Evolutionary conservation across 2,888 invertebrate species (phyloP).

Genomic region (Muschampia plurimacula): DNA sequence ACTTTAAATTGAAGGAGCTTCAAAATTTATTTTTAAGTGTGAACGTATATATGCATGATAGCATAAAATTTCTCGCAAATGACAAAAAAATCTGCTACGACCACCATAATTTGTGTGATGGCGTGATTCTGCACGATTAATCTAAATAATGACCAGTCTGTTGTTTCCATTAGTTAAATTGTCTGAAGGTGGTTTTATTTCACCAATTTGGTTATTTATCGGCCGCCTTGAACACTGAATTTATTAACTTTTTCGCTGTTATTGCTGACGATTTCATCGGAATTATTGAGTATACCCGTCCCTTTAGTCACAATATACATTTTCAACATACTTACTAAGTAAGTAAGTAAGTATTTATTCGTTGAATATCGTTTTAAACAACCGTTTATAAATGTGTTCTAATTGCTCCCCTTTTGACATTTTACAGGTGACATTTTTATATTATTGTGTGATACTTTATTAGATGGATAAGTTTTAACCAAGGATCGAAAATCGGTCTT

Average conservation of each 20-base stretch:
- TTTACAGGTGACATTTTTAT: too few relatives aligned
- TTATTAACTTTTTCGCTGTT: constrained; percentile 15
- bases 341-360: too few relatives aligned
- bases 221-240: constrained; percentile 20
- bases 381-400: too few relatives aligned
- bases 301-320: too few relatives aligned
- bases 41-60: background rate
- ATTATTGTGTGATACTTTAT: too few relatives aligned
- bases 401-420: too few relatives aligned
- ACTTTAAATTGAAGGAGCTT: background rate
- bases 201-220: constrained; percentile 34
- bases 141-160: constrained; percentile 14
- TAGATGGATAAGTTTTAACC: too few relatives aligned
- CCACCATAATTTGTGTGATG: constrained; percentile 22
- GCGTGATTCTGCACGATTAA: constrained; percentile 32
- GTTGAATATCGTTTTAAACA: too few relatives aligned
- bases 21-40: constrained; percentile 7
- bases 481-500: too few relatives aligned
- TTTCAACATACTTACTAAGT: too few relatives aligned
- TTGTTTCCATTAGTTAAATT: constrained; percentile 35
- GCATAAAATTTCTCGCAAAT: constrained; percentile 24
- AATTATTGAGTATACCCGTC: background rate
- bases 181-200: constrained; percentile 33
- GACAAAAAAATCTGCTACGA: constrained; percentile 24
- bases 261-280: constrained; percentile 8